Conservation (phyloP, 2,888 invertebrate species). For the Leucophenga montana region DNA sequence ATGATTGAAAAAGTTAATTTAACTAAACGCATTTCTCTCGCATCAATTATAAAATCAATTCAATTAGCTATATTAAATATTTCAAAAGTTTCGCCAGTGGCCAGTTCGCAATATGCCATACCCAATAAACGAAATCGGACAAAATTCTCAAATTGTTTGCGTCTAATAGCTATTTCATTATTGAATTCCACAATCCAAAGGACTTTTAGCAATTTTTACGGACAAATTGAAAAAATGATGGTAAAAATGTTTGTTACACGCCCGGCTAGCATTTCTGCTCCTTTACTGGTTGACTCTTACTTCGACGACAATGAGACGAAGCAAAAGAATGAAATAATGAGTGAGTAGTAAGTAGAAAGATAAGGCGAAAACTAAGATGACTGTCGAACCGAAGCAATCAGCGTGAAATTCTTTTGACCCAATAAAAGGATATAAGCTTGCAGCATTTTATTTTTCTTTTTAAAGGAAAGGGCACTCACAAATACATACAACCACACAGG, state of each 20-base stretch:
- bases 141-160: not conserved
- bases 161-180: conserved; percentile 59
- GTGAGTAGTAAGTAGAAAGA: conserved; percentile 39
- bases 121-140: too few relatives aligned
- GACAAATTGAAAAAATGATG: not conserved
- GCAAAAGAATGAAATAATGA: not conserved
- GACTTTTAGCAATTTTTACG: conserved; percentile 38
- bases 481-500: not conserved
- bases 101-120: too few relatives aligned
- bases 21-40: too few relatives aligned
- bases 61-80: too few relatives aligned
- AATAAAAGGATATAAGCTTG: conserved; percentile 28
- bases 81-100: too few relatives aligned
- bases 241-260: not conserved
- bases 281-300: conserved; percentile 57
- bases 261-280: conserved; percentile 50
- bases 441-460: conserved; percentile 24
- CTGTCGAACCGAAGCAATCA: conserved; percentile 61
- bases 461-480: too few relatives aligned
- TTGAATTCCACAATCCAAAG: conserved; percentile 55
- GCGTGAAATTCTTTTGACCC: conserved; percentile 59
- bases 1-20: too few relatives aligned
- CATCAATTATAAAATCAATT: too few relatives aligned
- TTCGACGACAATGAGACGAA: conserved; percentile 1
- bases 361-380: conserved; percentile 46